Base-by-base conservation (phyloP, 2,888 invertebrate genomes). In the Blera fallax region DNA sequence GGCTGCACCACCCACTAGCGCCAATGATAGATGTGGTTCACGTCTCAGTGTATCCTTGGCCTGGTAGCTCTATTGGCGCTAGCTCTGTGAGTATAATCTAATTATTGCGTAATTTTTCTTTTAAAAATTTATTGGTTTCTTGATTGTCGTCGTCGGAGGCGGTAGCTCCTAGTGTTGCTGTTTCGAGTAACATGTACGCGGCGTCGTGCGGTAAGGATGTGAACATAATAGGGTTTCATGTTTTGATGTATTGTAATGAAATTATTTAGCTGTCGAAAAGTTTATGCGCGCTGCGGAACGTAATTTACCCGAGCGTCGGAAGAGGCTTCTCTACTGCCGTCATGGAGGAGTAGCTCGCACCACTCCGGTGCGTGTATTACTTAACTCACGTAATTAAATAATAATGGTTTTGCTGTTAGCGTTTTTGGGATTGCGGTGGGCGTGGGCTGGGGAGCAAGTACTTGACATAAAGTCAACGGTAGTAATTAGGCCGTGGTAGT, bases 331-430 rank as follows among this genome's bases (percentile, higher is more conserved):
- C 18, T 8, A 4, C 5, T 40, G 24, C 16, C 40, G 8, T 11
- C 11, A 37, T n/a, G 37, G 37, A 18, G 45, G 7, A 21, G 18
- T 0, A 50, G 24, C 27, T 34, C 58, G 2, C 34, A 58, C 58
- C 34, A 58, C 58, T 37, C 18, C 29, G 29, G 18, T 62, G 65
- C 50, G 50, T 65, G 32, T 65, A 52, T 43, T 52, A 65, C 50
- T 65, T 69, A 69, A 69, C 54, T 69, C 54, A 56, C 54, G 67
- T 69, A 69, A 69, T 69, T 56, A 69, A 69, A 69, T 69, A 69
- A 69, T 69, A 43, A 69, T 69, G 69, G 69, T 69, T 69, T 54
- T n/a, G 54, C 29, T 56, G 54, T 69, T 52, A 69, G 69, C 29
- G 54, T 69, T 69, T 69, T 69, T 56, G 54, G 43, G 40, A 67